These are phyloP conservation scores for Aphelinus certus DNA, from an alignment of 1,140 invertebrate genomes.

Conservation along the genomic window DNA sequence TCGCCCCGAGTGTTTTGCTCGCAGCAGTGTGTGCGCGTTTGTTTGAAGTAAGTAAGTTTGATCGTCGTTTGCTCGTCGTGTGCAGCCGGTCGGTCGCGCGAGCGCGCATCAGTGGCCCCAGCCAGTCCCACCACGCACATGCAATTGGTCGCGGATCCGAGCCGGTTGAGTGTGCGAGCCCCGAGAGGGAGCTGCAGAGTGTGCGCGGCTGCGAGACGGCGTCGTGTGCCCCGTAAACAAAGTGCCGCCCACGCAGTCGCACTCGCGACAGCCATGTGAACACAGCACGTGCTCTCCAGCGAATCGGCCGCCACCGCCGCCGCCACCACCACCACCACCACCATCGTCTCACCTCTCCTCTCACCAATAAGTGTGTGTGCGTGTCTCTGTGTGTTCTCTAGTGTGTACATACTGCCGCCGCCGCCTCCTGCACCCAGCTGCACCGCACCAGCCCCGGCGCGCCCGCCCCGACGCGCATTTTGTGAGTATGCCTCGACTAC, in stretches of 20 bases:
- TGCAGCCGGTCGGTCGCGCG: background rate
- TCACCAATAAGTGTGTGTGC: constrained; percentile 47
- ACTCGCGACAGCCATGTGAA: background rate
- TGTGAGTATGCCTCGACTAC: constrained; percentile 47
- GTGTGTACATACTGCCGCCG: background rate
- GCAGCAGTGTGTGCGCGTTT: background rate
- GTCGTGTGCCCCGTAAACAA: constrained; percentile 8
- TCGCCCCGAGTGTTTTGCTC: background rate
- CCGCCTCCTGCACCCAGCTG: constrained; percentile 29
- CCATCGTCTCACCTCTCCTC: background rate
- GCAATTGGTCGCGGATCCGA: too few species aligned
- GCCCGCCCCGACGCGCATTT: constrained; percentile 46
- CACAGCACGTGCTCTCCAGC: background rate
- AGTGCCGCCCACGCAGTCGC: constrained; percentile 33
- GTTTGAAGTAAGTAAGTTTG: background rate
- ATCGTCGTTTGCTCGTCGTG: background rate
- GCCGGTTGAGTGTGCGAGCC: background rate
- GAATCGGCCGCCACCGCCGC: constrained; percentile 5
- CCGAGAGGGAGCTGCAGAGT: background rate
- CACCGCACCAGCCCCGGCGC: constrained; percentile 26
- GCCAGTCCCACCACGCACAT: too few species aligned
- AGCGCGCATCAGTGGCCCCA: too few species aligned
- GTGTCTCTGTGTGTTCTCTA: constrained; percentile 42
- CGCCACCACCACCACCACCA: background rate
- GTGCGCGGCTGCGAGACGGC: background rate